Evolutionary conservation across 1,140 invertebrate genomes (phyloP), one percentile per base, ranked within the genome.

Genomic region (Drosophila mojavensis): DNA sequence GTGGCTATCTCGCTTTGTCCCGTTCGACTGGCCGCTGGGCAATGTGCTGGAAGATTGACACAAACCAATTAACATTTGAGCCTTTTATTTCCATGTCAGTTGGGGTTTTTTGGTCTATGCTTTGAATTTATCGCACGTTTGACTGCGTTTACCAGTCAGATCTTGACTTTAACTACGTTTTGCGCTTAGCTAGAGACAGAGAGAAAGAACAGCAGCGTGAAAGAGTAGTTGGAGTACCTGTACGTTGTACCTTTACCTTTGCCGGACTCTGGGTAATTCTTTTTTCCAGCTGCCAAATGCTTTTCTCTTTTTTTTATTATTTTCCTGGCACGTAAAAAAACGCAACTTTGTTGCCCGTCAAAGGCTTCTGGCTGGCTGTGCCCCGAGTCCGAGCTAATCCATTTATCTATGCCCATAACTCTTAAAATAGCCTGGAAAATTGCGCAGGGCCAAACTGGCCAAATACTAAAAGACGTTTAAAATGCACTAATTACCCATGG

Each of bases 41-140:
- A 74, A 56, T 67, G 70, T 61, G 70, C 58, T 73, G 60, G 53
- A 76, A 91, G 90, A 91, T 91, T 91, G 90, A 91, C 90, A 91
- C 83, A 91, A 91, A 91, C 90, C 90, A 91, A 91, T 91, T 91
- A 91, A 91, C 90, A 88, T 91, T 90, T 91, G 82, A 91, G 88
- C 90, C 90, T 89, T 84, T 89, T 88, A 86, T 88, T 86, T 85
- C 78, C 85, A 74, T 74, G 71, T 62, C 71, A 74, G 71, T 68
- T 74, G 74, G 43, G 60, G 47, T 63, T 43, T 70, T 76, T 76
- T 65, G 78, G 69, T 69, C 70, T 88, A 75, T 81, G 82, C 68
- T 88, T 88, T 78, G 81, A 84, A 89, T 89, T 89, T 89, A 89
- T 89, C 85, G 84, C 84, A 89, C 84, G 84, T 89, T 89, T 89